Conservation (phyloP, 2,113 vertebrate genomes). For the human (Homo sapiens) region DNA sequence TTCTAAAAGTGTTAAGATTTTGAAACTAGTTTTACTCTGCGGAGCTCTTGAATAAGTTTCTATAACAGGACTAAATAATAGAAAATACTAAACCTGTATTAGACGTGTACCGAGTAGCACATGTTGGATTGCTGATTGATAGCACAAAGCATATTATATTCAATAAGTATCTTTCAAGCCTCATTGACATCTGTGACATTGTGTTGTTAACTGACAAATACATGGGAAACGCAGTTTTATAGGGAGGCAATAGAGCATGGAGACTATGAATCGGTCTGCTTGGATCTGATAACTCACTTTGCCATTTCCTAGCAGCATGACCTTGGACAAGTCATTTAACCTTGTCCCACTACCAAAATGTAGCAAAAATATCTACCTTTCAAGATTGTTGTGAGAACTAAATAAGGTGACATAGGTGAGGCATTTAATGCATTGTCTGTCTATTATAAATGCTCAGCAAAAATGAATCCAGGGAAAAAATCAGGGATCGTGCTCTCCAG, state of each 20-base stretch:
- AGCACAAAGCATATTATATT: background rate
- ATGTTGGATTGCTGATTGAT: background rate
- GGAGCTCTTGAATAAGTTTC: constrained; percentile 18
- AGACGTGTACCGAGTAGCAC: background rate
- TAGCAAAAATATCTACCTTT: background rate
- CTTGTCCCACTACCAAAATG: background rate
- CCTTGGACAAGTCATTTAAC: background rate
- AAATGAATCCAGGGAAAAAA: background rate
- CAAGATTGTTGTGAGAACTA: background rate
- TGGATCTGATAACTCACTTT: background rate
- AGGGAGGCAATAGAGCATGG: background rate
- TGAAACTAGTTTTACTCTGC: constrained; percentile 29
- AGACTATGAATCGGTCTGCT: background rate
- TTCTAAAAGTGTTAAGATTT: constrained; percentile 33
- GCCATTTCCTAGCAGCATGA: background rate
- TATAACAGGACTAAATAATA: constrained; percentile 11
- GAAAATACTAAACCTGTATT: background rate
- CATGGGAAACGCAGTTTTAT: background rate
- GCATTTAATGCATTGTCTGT: background rate
- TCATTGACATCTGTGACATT: background rate
- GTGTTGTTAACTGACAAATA: background rate
- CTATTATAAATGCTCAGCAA: background rate
- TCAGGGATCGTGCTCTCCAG: background rate
- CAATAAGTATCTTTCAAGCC: background rate
- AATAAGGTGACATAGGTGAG: background rate